Evolutionary conservation across 1,140 invertebrate species (phyloP).

Genomic region (Dermatophagoides farinae): DNA sequence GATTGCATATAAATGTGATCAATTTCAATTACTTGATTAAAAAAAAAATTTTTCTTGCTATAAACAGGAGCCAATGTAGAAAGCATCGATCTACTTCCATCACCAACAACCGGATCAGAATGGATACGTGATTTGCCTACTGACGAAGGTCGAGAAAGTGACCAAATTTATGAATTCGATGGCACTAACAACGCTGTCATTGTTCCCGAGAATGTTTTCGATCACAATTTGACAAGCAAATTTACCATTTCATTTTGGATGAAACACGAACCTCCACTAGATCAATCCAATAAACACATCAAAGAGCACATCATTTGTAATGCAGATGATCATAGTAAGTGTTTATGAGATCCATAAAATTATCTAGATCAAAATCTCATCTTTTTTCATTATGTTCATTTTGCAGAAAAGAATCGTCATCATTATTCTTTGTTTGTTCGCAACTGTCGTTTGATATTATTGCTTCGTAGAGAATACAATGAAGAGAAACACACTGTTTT

Average conservation of each 20-base stretch:
- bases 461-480: conserved; percentile 75
- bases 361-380: background rate
- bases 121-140: conserved; percentile 69
- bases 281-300: conserved; percentile 50
- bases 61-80: conserved; percentile 39
- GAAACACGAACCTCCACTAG: conserved; percentile 49
- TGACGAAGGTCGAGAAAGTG: conserved; percentile 67
- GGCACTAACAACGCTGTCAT: conserved; percentile 61
- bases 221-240: conserved; percentile 46
- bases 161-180: conserved; percentile 86
- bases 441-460: conserved; percentile 80
- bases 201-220: conserved; percentile 37
- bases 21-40: too few relatives aligned
- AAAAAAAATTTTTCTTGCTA: background rate
- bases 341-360: background rate
- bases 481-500: conserved; percentile 80
- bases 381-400: conserved; percentile 10
- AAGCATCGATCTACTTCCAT: conserved; percentile 63
- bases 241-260: conserved; percentile 85
- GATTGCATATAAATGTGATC: too few relatives aligned
- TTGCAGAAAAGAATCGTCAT: conserved; percentile 49
- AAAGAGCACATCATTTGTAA: conserved; percentile 90
- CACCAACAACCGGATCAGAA: conserved; percentile 47
- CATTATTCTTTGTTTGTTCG: conserved; percentile 90
- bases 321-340: conserved; percentile 84